phyloP scores from a whole-genome alignment of 2,888 invertebrate genomes.

The Flabesymbios commensalis region DNA sequence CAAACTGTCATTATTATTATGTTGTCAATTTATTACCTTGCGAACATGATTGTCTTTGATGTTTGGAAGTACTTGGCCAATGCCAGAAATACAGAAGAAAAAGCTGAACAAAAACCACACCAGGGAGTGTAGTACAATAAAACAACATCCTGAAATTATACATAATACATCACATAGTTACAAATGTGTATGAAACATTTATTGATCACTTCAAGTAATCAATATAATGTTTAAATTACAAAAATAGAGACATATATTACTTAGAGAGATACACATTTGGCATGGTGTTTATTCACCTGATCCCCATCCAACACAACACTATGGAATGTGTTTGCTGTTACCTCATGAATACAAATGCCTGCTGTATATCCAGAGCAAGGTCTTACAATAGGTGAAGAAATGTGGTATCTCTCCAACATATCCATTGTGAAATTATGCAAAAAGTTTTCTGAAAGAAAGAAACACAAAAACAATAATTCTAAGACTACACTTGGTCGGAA shows the following conservation, averaged over 20 bases:
- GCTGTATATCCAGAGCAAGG: too few species aligned
- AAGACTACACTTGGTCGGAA: too few species aligned
- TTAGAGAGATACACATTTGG: background rate
- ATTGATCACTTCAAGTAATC: background rate
- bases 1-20: background rate
- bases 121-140: constrained; percentile 63
- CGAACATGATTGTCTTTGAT: constrained; percentile 52
- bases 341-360: constrained; percentile 66
- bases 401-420: constrained; percentile 60
- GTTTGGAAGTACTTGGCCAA: constrained; percentile 70
- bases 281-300: constrained; percentile 64
- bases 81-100: constrained; percentile 72
- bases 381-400: too few species aligned
- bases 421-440: constrained; percentile 65
- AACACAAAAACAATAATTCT: background rate
- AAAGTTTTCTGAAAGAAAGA: constrained; percentile 56
- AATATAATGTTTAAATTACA: too few species aligned
- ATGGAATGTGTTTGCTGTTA: constrained; percentile 72
- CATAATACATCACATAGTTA: background rate
- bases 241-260: background rate
- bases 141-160: constrained; percentile 28
- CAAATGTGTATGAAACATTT: too few species aligned
- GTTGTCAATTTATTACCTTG: constrained; percentile 10
- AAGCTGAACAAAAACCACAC: constrained; percentile 76
- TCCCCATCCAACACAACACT: constrained; percentile 68